Base-by-base conservation (phyloP, 1,140 invertebrate species). In the Drosophila nikananu region DNA sequence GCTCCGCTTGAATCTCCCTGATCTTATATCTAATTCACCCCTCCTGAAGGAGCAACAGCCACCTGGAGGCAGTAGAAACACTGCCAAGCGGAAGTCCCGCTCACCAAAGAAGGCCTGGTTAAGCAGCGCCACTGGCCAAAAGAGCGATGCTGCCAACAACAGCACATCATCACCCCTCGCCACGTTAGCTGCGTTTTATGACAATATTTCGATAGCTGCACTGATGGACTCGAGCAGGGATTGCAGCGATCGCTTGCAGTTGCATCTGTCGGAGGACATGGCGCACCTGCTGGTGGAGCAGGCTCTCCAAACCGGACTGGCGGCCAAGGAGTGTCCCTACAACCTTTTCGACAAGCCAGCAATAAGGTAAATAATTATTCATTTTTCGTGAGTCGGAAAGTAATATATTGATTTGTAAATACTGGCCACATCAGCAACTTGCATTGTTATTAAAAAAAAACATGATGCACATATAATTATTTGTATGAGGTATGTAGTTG, bases 81-180 rank as follows among this genome's bases (percentile, higher is more conserved):
- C 48, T 48, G 63, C 37, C 59, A 90, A 90, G 52, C 86, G 91
- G 3, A 92, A 86, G 70, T 86, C 81, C 9, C 82, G 87, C 25
- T 91, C 90, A 55, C 91, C 89, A 32, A 92, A 92, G 71, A 92
- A 91, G 62, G 68, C 83, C 48, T 90, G 82, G 87, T 57, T 91
- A 2, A 89, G 60, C 61, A 90, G 63, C 4, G 80, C 74, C 37
- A 77, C 77, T 7, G 48, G 59, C 8, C 59, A 61, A 9, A 68
- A 74, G 30, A 62, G 25, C 30, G 65, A 71, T 13, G 5, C 17
- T 51, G 42, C 21, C 21, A 21, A 9, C 41, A 44, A 12, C n/a
- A 17, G 3, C 4, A 5, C 23, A 0, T 12, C n/a, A 2, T 52
- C 67, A n/a, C 75, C 91, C 1, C 46, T 92, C 17, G 62, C 70